Evolutionary conservation across 2,888 invertebrate genomes (phyloP).

Genomic region (Erynnis tages): DNA sequence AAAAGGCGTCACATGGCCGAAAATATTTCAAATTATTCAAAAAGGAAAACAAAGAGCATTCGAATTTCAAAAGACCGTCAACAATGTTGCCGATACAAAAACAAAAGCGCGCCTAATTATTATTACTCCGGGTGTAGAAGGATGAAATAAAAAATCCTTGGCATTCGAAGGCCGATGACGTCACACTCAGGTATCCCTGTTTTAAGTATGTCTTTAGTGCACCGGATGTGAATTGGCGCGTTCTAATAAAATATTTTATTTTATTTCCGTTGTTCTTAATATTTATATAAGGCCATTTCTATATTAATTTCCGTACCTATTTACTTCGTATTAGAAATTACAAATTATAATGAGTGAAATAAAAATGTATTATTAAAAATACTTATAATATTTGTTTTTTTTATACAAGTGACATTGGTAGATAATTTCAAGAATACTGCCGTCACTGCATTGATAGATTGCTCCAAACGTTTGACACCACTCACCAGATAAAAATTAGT

Average conservation of each 20-base stretch:
- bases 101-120: slow-evolving; percentile 64
- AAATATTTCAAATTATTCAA: slow-evolving; percentile 11
- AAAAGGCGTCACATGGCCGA: slow-evolving; percentile 1
- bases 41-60: slow-evolving; percentile 25
- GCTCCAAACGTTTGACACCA: no score
- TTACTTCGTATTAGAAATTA: no score
- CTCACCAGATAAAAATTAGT: no score
- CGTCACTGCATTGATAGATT: no score
- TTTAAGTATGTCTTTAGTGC: slow-evolving; percentile 36
- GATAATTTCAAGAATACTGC: no score
- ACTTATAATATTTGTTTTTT: no score
- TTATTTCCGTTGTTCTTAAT: not conserved
- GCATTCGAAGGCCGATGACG: slow-evolving; percentile 73
- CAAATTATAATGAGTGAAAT: no score
- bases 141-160: slow-evolving; percentile 53
- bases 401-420: no score
- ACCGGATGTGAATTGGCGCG: slow-evolving; percentile 42
- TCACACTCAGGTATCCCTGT: slow-evolving; percentile 57
- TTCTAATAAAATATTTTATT: not conserved
- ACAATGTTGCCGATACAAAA: slow-evolving; percentile 48
- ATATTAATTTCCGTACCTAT: no score
- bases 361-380: no score
- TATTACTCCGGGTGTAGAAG: slow-evolving; percentile 49
- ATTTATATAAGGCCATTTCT: no score
- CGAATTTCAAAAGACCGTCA: slow-evolving; percentile 33